These are phyloP conservation scores for Lasius platythorax DNA, from an alignment of 2,888 invertebrate species.

Conservation along the genomic window DNA sequence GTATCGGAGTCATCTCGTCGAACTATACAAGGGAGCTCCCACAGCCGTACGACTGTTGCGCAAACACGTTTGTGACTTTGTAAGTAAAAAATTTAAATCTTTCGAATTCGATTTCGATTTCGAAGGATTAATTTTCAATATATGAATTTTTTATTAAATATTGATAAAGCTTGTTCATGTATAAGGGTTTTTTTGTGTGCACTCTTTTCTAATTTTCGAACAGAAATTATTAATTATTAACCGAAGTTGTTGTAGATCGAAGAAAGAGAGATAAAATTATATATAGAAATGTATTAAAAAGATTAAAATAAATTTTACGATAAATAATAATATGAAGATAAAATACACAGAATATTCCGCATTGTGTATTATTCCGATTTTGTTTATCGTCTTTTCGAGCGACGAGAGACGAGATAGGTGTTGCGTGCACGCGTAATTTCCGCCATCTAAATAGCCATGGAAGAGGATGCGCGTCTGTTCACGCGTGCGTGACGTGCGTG, in stretches of 20 bases:
- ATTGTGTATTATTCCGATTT: background rate
- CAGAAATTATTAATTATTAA: background rate
- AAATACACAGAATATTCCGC: constrained; percentile 62
- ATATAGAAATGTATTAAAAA: background rate
- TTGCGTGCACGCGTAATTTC: constrained; percentile 65
- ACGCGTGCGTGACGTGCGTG: constrained; percentile 35
- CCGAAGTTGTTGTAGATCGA: background rate
- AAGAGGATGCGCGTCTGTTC: constrained; percentile 32
- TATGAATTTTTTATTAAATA: background rate
- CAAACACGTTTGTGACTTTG: constrained; percentile 29
- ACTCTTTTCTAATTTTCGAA: background rate
- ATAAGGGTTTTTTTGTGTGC: background rate
- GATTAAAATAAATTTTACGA: background rate
- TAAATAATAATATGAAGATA: constrained; percentile 1
- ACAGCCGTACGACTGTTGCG: constrained; percentile 4
- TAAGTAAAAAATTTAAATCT: background rate
- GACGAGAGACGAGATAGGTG: constrained; percentile 52
- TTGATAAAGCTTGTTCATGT: background rate
- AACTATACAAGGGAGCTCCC: background rate
- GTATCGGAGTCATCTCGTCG: constrained; percentile 52
- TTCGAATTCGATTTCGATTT: background rate
- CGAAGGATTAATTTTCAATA: background rate
- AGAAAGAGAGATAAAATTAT: background rate
- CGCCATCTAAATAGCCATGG: constrained; percentile 46
- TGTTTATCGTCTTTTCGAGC: constrained; percentile 47